Conservation (phyloP, 2,888 invertebrate genomes). For the Cheilosia scutellata region DNA sequence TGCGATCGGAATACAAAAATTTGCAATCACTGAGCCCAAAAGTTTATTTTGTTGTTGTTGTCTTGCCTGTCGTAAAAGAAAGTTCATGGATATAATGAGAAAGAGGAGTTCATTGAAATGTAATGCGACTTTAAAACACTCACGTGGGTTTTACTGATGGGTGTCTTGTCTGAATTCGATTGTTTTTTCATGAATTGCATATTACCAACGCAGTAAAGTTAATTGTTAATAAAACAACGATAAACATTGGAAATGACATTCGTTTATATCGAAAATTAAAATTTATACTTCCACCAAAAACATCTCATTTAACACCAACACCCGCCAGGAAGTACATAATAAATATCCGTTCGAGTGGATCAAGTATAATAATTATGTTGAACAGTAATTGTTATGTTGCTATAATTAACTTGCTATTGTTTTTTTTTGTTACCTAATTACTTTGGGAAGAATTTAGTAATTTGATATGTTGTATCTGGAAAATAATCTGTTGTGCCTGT, state of each 20-base stretch:
- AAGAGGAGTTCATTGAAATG: slow-evolving; percentile 24
- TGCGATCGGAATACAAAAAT: slow-evolving; percentile 48
- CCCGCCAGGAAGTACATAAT: background rate
- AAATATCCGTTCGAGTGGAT: background rate
- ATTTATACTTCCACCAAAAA: slow-evolving; percentile 1
- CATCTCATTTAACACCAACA: slow-evolving; percentile 6
- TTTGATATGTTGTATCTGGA: slow-evolving; percentile 3
- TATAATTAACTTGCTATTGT: background rate
- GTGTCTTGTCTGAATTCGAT: slow-evolving; percentile 22
- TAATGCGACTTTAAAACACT: slow-evolving; percentile 28
- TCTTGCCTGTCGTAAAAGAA: slow-evolving; percentile 6
- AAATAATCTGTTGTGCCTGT: slow-evolving; percentile 13
- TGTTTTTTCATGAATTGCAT: slow-evolving; percentile 6
- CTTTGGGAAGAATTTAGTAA: slow-evolving; percentile 19
- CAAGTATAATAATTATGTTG: slow-evolving; percentile 20
- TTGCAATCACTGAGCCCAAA: slow-evolving; percentile 12
- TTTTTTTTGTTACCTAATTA: background rate
- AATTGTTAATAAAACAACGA: slow-evolving; percentile 54
- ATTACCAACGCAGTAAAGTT: slow-evolving; percentile 46
- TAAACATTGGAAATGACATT: slow-evolving; percentile 39
- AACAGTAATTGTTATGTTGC: slow-evolving; percentile 15
- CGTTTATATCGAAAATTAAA: slow-evolving; percentile 4
- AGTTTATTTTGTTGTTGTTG: background rate
- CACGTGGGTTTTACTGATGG: slow-evolving; percentile 28
- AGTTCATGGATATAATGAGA: slow-evolving; percentile 5